Percentiles rank a stretch among this genome's conserved stretches.
Conservation (phyloP, 1,140 invertebrate species). For the Caerostris darwini region DNA sequence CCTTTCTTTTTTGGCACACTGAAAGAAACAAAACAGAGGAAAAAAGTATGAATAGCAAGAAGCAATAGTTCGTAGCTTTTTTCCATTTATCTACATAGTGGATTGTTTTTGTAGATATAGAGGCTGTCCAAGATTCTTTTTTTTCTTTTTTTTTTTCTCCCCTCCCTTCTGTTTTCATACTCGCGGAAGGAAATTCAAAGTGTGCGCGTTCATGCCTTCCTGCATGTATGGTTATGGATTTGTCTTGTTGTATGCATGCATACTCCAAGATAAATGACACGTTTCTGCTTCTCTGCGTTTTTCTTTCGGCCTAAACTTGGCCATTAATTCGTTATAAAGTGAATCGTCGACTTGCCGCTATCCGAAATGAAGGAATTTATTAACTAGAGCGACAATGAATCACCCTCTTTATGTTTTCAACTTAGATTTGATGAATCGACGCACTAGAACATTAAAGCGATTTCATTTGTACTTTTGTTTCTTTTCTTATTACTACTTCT, state of each 20-base stretch:
- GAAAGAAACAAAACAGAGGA: background rate
- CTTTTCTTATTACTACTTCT: too few relatives aligned
- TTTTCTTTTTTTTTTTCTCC: background rate
- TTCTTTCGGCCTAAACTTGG: background rate
- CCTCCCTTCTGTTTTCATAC: background rate
- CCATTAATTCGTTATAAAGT: background rate
- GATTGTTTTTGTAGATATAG: conserved; percentile 55
- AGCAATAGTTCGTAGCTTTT: conserved; percentile 62
- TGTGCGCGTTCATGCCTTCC: conserved; percentile 18
- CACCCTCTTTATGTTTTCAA: background rate
- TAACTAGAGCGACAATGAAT: background rate
- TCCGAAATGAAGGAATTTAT: background rate
- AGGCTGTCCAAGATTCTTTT: conserved; percentile 27
- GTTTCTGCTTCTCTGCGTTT: background rate
- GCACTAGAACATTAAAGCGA: too few relatives aligned
- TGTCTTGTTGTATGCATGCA: background rate
- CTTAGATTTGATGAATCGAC: background rate
- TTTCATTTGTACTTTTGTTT: too few relatives aligned
- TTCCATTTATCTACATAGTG: conserved; percentile 43
- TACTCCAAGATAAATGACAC: conserved; percentile 8
- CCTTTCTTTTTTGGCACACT: conserved; percentile 4
- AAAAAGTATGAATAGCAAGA: conserved; percentile 24
- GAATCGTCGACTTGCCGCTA: conserved; percentile 1
- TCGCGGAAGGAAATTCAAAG: conserved; percentile 9
- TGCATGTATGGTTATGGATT: conserved; percentile 36